Evolutionary conservation across 1,140 invertebrate genomes (phyloP).

Genomic region (Nasonia vitripennis): DNA sequence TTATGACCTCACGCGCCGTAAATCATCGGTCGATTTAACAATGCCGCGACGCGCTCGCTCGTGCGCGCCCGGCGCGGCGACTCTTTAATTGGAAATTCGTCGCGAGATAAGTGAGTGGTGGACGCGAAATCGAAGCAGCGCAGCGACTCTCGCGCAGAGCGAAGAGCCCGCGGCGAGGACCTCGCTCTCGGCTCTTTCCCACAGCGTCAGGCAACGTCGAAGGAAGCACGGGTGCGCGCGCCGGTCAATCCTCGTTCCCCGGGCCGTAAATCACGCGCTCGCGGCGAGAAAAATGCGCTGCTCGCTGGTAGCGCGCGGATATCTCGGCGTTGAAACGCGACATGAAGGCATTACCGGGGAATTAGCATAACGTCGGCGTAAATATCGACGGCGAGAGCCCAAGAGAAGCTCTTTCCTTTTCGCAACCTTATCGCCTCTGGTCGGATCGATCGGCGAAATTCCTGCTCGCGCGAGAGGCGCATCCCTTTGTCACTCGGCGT

Average conservation of each 20-base stretch:
- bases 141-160: background rate
- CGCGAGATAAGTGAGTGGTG: no score
- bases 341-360: slow-evolving; percentile 65
- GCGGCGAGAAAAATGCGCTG: background rate
- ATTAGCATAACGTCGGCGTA: slow-evolving; percentile 69
- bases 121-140: no score
- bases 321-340: slow-evolving; percentile 67
- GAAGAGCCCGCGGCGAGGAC: background rate
- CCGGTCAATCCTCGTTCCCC: slow-evolving; percentile 62
- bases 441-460: no score
- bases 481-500: background rate
- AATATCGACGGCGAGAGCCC: slow-evolving; percentile 63
- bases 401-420: no score
- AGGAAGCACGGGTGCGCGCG: background rate
- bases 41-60: slow-evolving; percentile 44
- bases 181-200: background rate
- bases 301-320: slow-evolving; percentile 40
- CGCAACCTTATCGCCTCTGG: no score
- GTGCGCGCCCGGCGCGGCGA: no score
- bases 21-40: slow-evolving; percentile 54
- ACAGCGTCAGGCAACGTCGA: background rate
- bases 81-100: slow-evolving; percentile 53
- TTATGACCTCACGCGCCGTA: slow-evolving; percentile 52
- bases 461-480: no score
- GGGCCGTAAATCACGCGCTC: slow-evolving; percentile 64